phyloP scores from a whole-genome alignment of 2,797 vertebrate genomes.

The Periparus ater region DNA sequence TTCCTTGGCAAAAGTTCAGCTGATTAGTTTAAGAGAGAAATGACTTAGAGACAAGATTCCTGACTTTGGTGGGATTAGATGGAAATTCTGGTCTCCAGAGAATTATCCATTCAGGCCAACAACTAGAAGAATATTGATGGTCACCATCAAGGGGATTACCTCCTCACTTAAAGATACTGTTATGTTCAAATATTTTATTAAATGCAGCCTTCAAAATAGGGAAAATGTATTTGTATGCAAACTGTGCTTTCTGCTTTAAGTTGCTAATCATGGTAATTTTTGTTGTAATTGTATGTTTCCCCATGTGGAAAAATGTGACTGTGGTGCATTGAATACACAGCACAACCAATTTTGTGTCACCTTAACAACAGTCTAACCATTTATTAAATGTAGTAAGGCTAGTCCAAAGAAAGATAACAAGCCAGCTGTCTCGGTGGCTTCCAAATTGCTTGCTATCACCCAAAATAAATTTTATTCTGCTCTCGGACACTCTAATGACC shows the following conservation, averaged over 20 bases:
- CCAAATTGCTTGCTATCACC: conserved; percentile 6
- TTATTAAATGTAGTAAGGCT: conserved; percentile 28
- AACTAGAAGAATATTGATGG: not conserved
- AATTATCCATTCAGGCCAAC: not conserved
- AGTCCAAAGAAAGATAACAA: conserved; percentile 40
- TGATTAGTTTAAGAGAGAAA: conserved; percentile 1
- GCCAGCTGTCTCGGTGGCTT: conserved; percentile 23
- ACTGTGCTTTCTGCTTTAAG: not conserved
- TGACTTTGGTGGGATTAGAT: not conserved
- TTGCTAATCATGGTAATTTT: conserved; percentile 24
- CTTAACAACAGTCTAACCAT: conserved; percentile 32
- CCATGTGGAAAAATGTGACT: conserved; percentile 5
- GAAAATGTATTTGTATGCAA: not conserved
- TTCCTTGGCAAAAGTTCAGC: conserved; percentile 30
- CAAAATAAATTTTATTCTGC: not conserved
- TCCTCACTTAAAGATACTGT: not conserved
- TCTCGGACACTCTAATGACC: not conserved
- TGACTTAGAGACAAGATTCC: not conserved
- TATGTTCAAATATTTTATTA: not conserved
- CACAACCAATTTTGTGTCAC: not conserved
- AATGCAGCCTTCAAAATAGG: not conserved
- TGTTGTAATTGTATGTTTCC: conserved; percentile 26
- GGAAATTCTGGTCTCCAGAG: not conserved
- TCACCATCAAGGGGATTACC: not conserved
- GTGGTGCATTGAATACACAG: not conserved